Percentiles rank a stretch among this genome's conserved stretches.
Evolutionary conservation across 1,140 invertebrate species (phyloP).

Genomic region (Drosophila pallidifrons): DNA sequence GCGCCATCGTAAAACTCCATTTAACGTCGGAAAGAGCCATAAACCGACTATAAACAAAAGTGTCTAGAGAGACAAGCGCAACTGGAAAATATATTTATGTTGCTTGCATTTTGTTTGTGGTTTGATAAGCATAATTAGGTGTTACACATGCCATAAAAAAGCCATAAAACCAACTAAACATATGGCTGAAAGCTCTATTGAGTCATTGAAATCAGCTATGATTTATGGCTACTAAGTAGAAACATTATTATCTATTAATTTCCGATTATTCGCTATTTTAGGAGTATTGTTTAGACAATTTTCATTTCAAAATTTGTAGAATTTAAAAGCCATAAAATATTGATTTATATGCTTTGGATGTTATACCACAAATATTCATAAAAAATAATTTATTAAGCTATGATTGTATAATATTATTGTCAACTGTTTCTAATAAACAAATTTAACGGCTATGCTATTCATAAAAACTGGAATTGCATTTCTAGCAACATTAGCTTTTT

Average conservation of each 20-base stretch:
- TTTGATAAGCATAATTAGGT: conserved; percentile 70
- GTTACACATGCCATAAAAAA: conserved; percentile 41
- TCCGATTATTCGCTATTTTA: no score
- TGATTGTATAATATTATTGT: no score
- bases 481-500: no score
- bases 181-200: conserved; percentile 40
- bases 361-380: no score
- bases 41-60: conserved; percentile 79
- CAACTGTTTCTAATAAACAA: no score
- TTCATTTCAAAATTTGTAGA: no score
- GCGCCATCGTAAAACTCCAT: conserved; percentile 69
- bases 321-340: no score
- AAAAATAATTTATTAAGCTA: no score
- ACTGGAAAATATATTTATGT: conserved; percentile 30
- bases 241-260: background rate
- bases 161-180: conserved; percentile 27
- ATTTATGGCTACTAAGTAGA: conserved; percentile 12
- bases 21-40: conserved; percentile 71
- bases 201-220: conserved; percentile 1
- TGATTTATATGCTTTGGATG: no score
- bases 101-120: conserved; percentile 53
- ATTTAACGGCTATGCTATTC: no score
- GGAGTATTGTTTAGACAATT: no score
- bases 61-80: conserved; percentile 45
- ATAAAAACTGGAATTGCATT: no score